Evolutionary conservation across 1,140 invertebrate species (phyloP), one percentile per base, ranked within the genome.

Genomic region (Pseudomyrmex cubaensis): DNA sequence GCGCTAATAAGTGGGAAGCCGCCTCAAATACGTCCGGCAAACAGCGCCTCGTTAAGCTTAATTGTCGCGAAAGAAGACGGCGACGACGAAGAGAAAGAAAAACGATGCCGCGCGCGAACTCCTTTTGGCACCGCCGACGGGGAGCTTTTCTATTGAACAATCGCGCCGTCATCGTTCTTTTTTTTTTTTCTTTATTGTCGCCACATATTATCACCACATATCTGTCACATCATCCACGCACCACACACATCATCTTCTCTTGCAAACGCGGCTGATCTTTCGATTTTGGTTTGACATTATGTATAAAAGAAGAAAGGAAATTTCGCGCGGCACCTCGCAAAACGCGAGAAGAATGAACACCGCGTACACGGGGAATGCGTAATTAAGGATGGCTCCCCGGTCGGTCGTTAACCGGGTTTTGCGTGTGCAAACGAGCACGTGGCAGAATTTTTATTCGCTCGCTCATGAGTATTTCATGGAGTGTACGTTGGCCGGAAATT

Each of bases 1-100:
- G 90, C 86, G 90, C 85, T 92, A 92, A 92, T 90, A 92, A 92
- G 90, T 92, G 89, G 90, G 86, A 89, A 92, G 90, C 90, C 90
- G 90, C 86, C 84, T 89, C 90, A 91, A 91, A 91, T 92, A 90
- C 80, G 87, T 90, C 84, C 88, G 76, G 89, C 88, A 92, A 92
- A 92, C 90, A 92, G 80, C 80, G 84, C 85, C 87, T 92, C 86
- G 88, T 92, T 92, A 90, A 91, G 85, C 82, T 90, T 91, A 91
- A 91, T 91, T 91, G 90, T 90, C 82, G 85, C 83, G 84, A 83
- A 83, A 87, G 90, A 74, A 88, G 77, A 78, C 44, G 25, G 52
- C 59, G 73, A 78, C 46, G 3, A n/a, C 44, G 5, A 56, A 59
- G 73, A 77, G 57, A 50, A 73, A 15, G 69, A 76, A 82, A 78